Conservation (phyloP, 2,797 vertebrate genomes). For the Spinus pinus region DNA sequence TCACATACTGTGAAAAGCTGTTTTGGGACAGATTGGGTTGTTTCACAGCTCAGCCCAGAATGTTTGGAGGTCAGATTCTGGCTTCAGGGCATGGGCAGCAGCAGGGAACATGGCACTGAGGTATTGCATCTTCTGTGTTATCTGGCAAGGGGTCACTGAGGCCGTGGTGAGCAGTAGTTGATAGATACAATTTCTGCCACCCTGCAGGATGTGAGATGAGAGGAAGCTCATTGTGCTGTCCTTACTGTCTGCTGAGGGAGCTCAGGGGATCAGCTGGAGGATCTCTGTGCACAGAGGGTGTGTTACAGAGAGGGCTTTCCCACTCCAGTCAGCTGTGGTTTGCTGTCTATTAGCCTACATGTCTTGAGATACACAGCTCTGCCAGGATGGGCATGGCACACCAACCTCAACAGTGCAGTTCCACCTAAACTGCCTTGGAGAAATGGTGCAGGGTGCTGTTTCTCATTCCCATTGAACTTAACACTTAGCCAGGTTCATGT, state of each 20-base stretch:
- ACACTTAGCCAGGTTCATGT: background rate
- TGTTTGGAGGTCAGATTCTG: background rate
- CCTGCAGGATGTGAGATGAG: background rate
- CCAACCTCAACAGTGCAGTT: background rate
- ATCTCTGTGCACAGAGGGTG: background rate
- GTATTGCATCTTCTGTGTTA: background rate
- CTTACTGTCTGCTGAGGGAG: background rate
- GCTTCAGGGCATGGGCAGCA: background rate
- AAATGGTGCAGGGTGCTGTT: background rate
- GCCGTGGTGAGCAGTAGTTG: background rate
- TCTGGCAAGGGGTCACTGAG: background rate
- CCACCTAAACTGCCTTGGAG: background rate
- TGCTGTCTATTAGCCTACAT: rapidly evolving
- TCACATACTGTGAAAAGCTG: background rate
- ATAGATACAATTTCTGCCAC: background rate
- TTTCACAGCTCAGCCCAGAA: background rate
- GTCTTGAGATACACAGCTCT: background rate
- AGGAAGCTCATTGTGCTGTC: background rate
- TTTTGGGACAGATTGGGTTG: background rate
- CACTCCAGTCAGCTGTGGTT: background rate
- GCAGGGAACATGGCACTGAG: background rate
- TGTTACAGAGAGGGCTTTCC: background rate
- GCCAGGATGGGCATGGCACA: background rate
- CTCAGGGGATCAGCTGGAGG: background rate
- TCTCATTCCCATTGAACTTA: background rate